phyloP scores from a whole-genome alignment of 2,888 invertebrate species.

The Lasioglossum figueresi region DNA sequence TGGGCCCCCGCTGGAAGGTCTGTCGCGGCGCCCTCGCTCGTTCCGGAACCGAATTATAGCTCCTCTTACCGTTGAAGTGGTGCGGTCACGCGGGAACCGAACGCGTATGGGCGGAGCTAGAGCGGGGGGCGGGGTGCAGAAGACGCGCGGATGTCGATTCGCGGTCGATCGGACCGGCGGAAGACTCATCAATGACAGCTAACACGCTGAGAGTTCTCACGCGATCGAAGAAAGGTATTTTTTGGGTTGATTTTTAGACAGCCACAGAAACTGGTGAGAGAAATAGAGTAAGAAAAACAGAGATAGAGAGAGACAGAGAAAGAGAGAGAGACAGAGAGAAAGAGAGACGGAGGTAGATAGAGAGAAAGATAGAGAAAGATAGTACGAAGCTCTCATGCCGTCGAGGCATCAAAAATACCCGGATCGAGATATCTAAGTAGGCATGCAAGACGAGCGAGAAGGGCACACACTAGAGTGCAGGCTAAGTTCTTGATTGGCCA shows the following conservation, averaged over 20 bases:
- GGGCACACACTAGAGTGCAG: constrained; percentile 82
- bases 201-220: constrained; percentile 61
- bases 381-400: constrained; percentile 69
- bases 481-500: constrained; percentile 78
- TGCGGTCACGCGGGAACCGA: constrained; percentile 9
- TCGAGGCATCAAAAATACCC: constrained; percentile 63
- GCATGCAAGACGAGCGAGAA: constrained; percentile 79
- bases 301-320: constrained; percentile 7
- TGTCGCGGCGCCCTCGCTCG: constrained; percentile 8
- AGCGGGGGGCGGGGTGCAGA: constrained; percentile 29
- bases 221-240: constrained; percentile 49
- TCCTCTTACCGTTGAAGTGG: constrained; percentile 29
- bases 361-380: constrained; percentile 37
- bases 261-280: constrained; percentile 30
- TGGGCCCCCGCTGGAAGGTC: neutral
- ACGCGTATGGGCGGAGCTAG: constrained; percentile 1
- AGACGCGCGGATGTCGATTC: constrained; percentile 45
- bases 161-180: constrained; percentile 42
- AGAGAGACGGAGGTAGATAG: constrained; percentile 11
- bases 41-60: neutral
- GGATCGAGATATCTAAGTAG: constrained; percentile 73
- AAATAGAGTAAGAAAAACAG: constrained; percentile 29
- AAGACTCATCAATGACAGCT: constrained; percentile 62
- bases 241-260: constrained; percentile 3
- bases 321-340: constrained; percentile 30